Evolutionary conservation across 2,113 vertebrate genomes (phyloP), one percentile per base, ranked within the genome.

Genomic region (Pachycephala philippinensis): DNA sequence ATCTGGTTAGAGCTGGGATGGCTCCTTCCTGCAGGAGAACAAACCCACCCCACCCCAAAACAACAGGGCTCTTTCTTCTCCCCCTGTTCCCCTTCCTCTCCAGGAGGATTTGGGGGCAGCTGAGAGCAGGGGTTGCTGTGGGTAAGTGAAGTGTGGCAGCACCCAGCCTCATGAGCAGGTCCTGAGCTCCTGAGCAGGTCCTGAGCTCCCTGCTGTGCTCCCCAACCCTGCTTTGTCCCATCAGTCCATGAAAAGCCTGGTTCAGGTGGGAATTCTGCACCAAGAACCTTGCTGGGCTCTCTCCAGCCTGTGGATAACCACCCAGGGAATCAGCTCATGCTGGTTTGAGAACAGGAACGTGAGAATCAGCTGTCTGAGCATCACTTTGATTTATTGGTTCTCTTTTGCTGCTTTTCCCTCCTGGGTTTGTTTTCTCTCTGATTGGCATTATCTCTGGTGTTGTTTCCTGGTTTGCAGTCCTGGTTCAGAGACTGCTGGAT

Each of bases 241-340:
- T 1, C 2, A 19, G 5, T 30, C 63, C 7, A 0, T 19, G 53
- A 10, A 49, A 52, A 56, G 1, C 57, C 4, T 18, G 7, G 2
- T 3, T 15, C 31, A 16, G 37, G 17, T 54, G 64, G 40, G 83
- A 76, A 44, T 83, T 85, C 21, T 66, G 65, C 66, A 3, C n/a
- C 0, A 1, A 10, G 69, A 75, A 1, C 50, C 26, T 14, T 14
- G 19, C 71, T 60, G 83, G 44, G 44, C 42, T 53, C 19, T 8
- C 27, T 5, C 2, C 24, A 20, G 33, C 18, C 37, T 6, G 0
- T 19, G 56, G 35, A 13, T 14, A 11, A 13, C 10, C 39, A 35
- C 13, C 3, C 35, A 45, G 81, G 76, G n/a, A 12, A 35, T 1
- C 6, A 39, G 64, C 59, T 80, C 1, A 0, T 5, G 52, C 57